phyloP scores from a whole-genome alignment of 2,113 vertebrate genomes.

The Dolichotis patagonum region DNA sequence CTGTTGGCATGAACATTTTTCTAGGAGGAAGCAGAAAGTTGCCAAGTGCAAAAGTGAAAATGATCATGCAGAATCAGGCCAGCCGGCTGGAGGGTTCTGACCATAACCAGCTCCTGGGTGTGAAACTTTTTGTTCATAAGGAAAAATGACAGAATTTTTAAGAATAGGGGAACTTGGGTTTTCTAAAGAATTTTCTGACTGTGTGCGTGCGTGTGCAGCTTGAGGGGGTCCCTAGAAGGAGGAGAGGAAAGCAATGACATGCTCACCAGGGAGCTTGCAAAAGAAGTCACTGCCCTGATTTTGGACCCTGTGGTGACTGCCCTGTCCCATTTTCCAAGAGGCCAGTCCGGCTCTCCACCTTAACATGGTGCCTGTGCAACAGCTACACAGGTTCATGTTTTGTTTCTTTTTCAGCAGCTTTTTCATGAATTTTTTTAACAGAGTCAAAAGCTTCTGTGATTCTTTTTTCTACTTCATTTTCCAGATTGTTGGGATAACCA shows the following conservation, averaged over 20 bases:
- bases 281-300: background rate
- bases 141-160: background rate
- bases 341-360: background rate
- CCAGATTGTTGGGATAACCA: conserved; percentile 46
- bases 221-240: background rate
- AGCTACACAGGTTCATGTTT: background rate
- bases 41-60: conserved; percentile 69
- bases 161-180: background rate
- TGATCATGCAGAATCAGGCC: background rate
- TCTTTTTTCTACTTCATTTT: conserved; percentile 42
- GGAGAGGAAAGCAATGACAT: background rate
- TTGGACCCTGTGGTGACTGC: accelerated
- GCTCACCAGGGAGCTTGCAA: background rate
- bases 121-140: background rate
- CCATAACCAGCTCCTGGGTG: background rate
- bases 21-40: conserved; percentile 64
- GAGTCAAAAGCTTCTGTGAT: background rate
- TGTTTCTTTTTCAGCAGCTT: background rate
- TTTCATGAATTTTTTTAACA: background rate
- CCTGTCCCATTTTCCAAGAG: background rate
- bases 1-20: conserved; percentile 55
- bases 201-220: background rate
- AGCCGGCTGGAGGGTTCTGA: background rate
- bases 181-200: background rate
- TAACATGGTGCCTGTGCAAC: accelerated